These are phyloP conservation scores for Chorisops tibialis DNA, from an alignment of 2,888 invertebrate species.

Conservation along the genomic window DNA sequence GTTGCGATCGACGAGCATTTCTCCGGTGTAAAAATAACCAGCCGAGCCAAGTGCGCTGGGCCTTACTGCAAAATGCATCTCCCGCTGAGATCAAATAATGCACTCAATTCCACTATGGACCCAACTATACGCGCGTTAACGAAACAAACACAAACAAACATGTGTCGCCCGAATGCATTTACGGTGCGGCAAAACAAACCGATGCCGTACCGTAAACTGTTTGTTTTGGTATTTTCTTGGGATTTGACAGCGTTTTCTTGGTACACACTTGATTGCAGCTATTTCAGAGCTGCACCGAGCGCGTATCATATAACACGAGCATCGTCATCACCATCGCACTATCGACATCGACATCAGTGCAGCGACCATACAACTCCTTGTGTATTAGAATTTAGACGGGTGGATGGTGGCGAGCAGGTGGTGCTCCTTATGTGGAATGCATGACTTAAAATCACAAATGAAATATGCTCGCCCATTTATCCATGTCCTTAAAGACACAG, in stretches of 20 bases:
- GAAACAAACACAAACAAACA: constrained; percentile 21
- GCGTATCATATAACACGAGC: constrained; percentile 13
- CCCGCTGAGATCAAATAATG: constrained; percentile 24
- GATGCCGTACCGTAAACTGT: constrained; percentile 3
- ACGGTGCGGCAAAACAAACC: neutral
- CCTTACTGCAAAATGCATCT: constrained; percentile 13
- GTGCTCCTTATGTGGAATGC: constrained; percentile 17
- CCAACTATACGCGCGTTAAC: neutral
- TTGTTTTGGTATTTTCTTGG: constrained; percentile 15
- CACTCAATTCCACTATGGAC: constrained; percentile 9
- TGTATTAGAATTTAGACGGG: neutral
- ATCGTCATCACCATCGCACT: too few species aligned
- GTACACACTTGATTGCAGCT: neutral
- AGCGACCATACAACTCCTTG: too few species aligned
- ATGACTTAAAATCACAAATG: constrained; percentile 16
- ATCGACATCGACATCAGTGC: too few species aligned
- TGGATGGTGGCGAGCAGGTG: constrained; percentile 20
- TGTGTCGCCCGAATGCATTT: constrained; percentile 5
- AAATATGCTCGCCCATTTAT: constrained; percentile 19
- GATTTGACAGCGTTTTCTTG: constrained; percentile 9
- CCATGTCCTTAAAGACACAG: constrained; percentile 15
- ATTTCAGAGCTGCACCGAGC: neutral
- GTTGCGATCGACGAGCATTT: too few species aligned
- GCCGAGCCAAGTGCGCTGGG: neutral
- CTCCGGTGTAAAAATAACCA: constrained; percentile 4